Conservation (phyloP, 2,888 invertebrate species). For the Drosophila siamana region DNA sequence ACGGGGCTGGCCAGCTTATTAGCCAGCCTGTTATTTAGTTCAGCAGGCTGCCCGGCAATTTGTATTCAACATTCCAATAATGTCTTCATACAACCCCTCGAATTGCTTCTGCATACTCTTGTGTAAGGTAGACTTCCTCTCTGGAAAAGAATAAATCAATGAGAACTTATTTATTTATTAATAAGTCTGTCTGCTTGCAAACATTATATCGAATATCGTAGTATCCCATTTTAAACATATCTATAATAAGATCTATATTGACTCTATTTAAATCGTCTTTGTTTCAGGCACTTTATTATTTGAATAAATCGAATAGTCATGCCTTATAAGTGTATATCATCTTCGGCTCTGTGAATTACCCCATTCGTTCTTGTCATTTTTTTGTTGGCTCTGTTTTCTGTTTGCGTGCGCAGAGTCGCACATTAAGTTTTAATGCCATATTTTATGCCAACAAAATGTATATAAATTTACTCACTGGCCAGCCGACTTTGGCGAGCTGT, state of each 20-base stretch:
- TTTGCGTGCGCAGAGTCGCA: constrained; percentile 63
- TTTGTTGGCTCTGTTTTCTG: constrained; percentile 5
- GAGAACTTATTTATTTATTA: no score
- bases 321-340: background rate
- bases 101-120: background rate
- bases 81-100: constrained; percentile 62
- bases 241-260: no score
- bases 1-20: constrained; percentile 62
- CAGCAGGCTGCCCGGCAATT: constrained; percentile 40
- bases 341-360: background rate
- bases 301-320: background rate
- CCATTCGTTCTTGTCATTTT: background rate
- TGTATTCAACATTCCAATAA: constrained; percentile 58
- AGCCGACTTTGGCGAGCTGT: constrained; percentile 26
- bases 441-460: constrained; percentile 75
- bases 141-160: no score
- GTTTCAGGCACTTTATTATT: background rate
- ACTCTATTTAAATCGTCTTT: background rate
- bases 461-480: constrained; percentile 71
- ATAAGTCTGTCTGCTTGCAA: no score
- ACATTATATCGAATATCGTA: no score
- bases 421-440: constrained; percentile 80
- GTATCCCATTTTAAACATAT: no score
- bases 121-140: no score
- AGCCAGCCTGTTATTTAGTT: constrained; percentile 66